Base-by-base conservation (phyloP, 2,888 invertebrate genomes). In the Plagodis pulveraria region DNA sequence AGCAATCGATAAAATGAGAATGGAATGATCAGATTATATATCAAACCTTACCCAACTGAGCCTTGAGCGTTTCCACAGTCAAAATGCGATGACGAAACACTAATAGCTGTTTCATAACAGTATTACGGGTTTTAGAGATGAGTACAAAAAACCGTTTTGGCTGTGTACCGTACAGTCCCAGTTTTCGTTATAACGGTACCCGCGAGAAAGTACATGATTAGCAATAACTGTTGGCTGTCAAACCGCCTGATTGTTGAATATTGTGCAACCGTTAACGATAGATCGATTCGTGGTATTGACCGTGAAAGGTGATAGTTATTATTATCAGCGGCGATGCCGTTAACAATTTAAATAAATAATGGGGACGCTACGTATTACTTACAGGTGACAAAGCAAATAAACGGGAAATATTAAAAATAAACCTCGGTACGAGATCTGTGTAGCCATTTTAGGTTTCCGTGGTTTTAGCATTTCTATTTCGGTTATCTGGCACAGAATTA, bases 31-130 rank as follows among this genome's bases (percentile, higher is more conserved):
- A 63, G 48, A 55, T 54, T 46, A 55, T 12, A 58, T 51, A 62
- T 59, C 45, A 53, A 56, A 59, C 60, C 66, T 78, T 80, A 72
- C 77, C 67, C 72, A 80, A 80, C 74, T 67, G 73, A 79, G 77
- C 70, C 69, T 77, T 73, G 76, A 72, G 73, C 66, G 59, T 70
- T 59, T 68, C 64, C 65, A 76, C 76, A 74, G 76, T 40, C 34
- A n/a, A 75, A 76, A 80, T 48, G 77, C 67, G 72, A 76, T 90
- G 89, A 89, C 84, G 89, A 86, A 84, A 90, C 35, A 33, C 69
- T 78, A 83, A 81, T 81, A 83, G 82, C 76, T 73, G 78, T 89
- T 89, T 89, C 89, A 83, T 91, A 92, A 90, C 90, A 87, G 89
- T 88, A 89, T 84, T 86, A 88, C 89, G 71, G 77, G 87, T 88